A percentile compares a stretch with the other conserved stretches of the same genome.
Evolutionary conservation across 1,140 invertebrate genomes (phyloP).

Genomic region (Drosophila punjabiensis): DNA sequence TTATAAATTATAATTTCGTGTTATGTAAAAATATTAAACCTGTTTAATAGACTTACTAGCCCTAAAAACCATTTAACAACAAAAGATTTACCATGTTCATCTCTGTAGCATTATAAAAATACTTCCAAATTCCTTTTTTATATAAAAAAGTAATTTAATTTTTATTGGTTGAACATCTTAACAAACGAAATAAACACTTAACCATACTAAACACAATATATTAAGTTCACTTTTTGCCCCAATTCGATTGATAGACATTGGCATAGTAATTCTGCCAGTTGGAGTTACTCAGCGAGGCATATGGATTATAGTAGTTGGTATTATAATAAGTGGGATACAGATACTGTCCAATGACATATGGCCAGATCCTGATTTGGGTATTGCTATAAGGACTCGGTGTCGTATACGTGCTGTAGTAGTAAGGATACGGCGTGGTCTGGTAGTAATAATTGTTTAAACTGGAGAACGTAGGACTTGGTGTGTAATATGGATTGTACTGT

Average conservation of each 20-base stretch:
- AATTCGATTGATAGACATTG: conserved; percentile 60
- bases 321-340: conserved; percentile 72
- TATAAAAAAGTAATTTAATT: conserved; percentile 13
- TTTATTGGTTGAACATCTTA: conserved; percentile 36
- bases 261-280: conserved; percentile 70
- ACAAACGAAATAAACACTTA: conserved; percentile 13
- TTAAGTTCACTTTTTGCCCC: conserved; percentile 57
- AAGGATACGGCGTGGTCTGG: conserved; percentile 59
- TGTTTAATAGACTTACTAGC: neutral
- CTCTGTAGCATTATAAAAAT: neutral
- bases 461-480: conserved; percentile 64
- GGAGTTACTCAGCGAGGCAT: conserved; percentile 54
- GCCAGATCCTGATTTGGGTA: conserved; percentile 69
- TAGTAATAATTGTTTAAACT: conserved; percentile 66
- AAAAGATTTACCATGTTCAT: too few relatives aligned
- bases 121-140: neutral
- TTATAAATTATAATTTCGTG: neutral
- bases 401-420: conserved; percentile 57
- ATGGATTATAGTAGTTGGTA: conserved; percentile 63
- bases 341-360: conserved; percentile 78
- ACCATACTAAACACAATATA: neutral
- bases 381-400: conserved; percentile 55
- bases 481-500: conserved; percentile 68
- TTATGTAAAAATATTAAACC: conserved; percentile 6
- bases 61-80: neutral